phyloP scores from a whole-genome alignment of 2,113 vertebrate genomes.

The Illadopsis cleaveri region DNA sequence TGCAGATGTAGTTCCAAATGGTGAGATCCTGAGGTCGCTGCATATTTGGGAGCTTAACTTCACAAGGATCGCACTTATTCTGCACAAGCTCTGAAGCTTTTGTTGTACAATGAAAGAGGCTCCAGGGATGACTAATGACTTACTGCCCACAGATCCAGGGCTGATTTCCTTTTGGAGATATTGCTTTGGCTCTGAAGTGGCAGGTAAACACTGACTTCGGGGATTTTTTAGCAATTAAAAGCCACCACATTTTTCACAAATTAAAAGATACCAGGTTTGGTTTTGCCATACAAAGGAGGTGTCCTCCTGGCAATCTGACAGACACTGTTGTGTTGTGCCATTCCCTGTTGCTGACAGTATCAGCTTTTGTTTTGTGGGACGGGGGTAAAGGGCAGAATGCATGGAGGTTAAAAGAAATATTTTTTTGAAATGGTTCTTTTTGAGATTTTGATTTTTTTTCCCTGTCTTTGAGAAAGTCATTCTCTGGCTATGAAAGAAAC shows the following conservation, averaged over 20 bases:
- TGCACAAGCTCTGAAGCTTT: neutral
- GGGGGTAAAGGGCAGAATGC: neutral
- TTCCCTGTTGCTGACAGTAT: neutral
- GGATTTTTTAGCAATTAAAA: neutral
- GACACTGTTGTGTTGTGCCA: accelerated
- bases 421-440: neutral
- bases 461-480: neutral
- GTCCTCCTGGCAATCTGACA: neutral
- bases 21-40: neutral
- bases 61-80: neutral
- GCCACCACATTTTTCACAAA: accelerated
- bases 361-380: neutral
- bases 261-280: neutral
- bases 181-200: neutral
- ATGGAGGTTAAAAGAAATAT: neutral
- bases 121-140: neutral
- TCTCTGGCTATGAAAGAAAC: neutral
- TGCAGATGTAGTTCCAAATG: neutral
- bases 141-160: neutral
- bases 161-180: neutral
- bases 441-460: neutral
- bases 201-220: accelerated
- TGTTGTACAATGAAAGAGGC: neutral
- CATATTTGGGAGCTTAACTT: neutral
- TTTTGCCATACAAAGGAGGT: neutral